Percentiles rank a stretch among this genome's conserved stretches.
phyloP scores from a whole-genome alignment of 2,888 invertebrate species.

The Maniola hyperantus region DNA sequence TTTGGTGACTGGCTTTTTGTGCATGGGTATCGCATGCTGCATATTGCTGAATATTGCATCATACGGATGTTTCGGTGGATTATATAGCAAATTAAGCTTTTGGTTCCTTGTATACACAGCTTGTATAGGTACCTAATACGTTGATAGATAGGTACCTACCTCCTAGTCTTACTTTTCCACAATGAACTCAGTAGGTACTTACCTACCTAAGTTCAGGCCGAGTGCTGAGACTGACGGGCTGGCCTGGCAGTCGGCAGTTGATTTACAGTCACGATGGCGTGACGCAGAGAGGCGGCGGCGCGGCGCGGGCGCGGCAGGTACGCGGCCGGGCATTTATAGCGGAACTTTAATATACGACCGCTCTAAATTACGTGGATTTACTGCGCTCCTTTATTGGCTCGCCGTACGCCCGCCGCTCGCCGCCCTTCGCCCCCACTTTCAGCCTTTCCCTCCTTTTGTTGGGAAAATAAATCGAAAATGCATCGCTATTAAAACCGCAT shows the following conservation, averaged over 20 bases:
- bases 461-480: constrained; percentile 41
- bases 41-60: too few species aligned
- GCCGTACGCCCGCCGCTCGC: constrained; percentile 60
- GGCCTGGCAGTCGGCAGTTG: constrained; percentile 44
- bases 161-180: too few species aligned
- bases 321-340: constrained; percentile 74
- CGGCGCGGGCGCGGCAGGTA: constrained; percentile 68
- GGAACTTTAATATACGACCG: constrained; percentile 80
- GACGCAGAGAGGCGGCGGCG: constrained; percentile 51
- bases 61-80: too few species aligned
- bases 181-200: background rate
- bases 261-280: constrained; percentile 54
- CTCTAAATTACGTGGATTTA: constrained; percentile 83
- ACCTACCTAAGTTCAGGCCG: background rate
- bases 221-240: background rate
- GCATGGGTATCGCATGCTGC: too few species aligned
- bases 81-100: too few species aligned
- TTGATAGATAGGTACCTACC: too few species aligned
- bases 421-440: constrained; percentile 58
- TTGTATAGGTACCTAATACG: too few species aligned
- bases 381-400: constrained; percentile 80
- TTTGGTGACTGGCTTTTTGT: too few species aligned
- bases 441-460: constrained; percentile 56
- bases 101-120: too few species aligned
- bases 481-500: constrained; percentile 42